A percentile compares a stretch with the other conserved stretches of the same genome.
Evolutionary conservation across 2,113 vertebrate species (phyloP).

Genomic region (Dromiciops gliroides): DNA sequence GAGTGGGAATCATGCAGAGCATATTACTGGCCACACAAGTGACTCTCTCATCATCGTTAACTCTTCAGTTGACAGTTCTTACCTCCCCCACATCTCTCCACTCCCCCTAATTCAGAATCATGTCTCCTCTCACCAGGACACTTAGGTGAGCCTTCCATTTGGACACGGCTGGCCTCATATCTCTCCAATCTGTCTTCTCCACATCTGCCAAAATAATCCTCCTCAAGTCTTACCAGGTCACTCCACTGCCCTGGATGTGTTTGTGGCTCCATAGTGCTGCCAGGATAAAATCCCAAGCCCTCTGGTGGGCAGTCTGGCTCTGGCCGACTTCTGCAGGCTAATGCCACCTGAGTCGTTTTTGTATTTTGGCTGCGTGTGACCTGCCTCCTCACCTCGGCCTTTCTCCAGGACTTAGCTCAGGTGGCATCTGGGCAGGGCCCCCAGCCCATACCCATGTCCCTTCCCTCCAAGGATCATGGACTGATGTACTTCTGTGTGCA

Average conservation of each 20-base stretch:
- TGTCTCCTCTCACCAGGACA: too few relatives aligned
- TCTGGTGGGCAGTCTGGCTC: neutral
- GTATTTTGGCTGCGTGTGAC: too few relatives aligned
- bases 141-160: neutral
- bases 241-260: neutral
- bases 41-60: too few relatives aligned
- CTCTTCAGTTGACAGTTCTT: neutral
- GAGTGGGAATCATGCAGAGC: too few relatives aligned
- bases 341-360: neutral
- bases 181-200: neutral
- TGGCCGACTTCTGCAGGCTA: too few relatives aligned
- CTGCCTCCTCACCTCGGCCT: neutral
- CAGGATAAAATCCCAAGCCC: neutral
- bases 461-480: neutral
- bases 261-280: neutral
- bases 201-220: too few relatives aligned
- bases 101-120: neutral
- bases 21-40: too few relatives aligned
- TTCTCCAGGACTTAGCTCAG: too few relatives aligned
- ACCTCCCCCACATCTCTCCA: too few relatives aligned
- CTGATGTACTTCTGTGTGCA: neutral
- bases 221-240: neutral
- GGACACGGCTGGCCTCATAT: neutral
- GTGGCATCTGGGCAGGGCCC: too few relatives aligned
- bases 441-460: neutral